Evolutionary conservation across 2,888 invertebrate species (phyloP), one percentile per base, ranked within the genome.

Genomic region (Melanostoma mellinum): DNA sequence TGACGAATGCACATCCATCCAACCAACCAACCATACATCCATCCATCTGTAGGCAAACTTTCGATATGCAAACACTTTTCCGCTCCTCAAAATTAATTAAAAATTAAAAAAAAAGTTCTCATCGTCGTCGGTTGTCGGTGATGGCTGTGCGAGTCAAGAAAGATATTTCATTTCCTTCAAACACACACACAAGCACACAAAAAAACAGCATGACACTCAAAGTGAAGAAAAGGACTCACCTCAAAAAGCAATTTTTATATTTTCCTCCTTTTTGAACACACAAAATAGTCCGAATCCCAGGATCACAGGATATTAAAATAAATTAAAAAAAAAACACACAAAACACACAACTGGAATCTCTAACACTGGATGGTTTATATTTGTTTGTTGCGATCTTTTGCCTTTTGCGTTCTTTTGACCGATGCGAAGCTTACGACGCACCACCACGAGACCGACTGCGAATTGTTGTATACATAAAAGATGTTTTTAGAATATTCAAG

Each of bases 231-330:
- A 61, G 9, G 48, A 77, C 82, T 82, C 69, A 82, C 82, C 82
- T 82, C 78, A 69, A 78, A 65, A 78, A 82, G 56, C 82, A 69
- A 78, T 77, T 78, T 38, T 38, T 35, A 63, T 40, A 63, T 63
- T 50, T 63, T 63, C 63, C 63, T 50, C 63, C 30, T 42, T 5
- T 71, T 61, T 20, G 38, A 58, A 44, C 44, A 20, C 42, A 33
- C 60, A 71, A 67, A 8, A 68, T 10, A 36, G 52, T 52, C 58
- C 35, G 44, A 69, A 8, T 69, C 48, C 40, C 44, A 81, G 81
- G 67, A 76, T 81, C 75, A 63, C 63, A 75, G 65, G 69, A 75
- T 71, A 72, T 72, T 72, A 46, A 72, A 67, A 52, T 52, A 74
- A 38, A 6, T 38, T 50, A 48, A 60, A 32, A 42, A 60, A 30